Conservation (phyloP, 2,797 vertebrate genomes). For the Tympanoctomys barrerae region DNA sequence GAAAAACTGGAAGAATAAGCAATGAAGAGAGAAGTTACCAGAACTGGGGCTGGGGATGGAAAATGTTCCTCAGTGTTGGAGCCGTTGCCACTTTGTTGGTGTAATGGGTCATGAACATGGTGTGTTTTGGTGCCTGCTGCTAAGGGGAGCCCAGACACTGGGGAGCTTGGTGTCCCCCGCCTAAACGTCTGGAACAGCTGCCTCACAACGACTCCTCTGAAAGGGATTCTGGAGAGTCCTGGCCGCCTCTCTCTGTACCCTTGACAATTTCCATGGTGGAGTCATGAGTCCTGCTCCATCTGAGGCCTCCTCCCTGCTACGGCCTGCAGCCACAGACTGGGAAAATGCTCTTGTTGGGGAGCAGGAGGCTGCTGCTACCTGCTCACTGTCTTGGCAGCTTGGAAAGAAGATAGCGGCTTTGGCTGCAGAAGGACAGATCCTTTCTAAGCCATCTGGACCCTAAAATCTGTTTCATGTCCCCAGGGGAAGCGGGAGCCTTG, state of each 20-base stretch:
- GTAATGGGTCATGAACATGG: neutral
- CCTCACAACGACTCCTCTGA: neutral
- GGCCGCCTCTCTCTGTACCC: neutral
- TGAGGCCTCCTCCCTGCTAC: neutral
- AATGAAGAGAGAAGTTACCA: conserved; percentile 58
- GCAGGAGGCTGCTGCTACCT: neutral
- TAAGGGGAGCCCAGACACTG: neutral
- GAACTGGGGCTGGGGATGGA: conserved; percentile 69
- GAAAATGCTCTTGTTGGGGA: neutral
- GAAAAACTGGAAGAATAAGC: conserved; percentile 67
- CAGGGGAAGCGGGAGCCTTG: neutral
- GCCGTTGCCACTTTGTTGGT: neutral
- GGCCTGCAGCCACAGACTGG: neutral
- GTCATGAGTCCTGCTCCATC: neutral
- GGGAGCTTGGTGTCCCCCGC: neutral
- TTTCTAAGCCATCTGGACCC: neutral
- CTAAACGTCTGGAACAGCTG: neutral
- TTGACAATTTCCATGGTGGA: neutral
- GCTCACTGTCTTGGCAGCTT: neutral
- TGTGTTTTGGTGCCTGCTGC: conserved; percentile 52
- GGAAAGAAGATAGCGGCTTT: neutral
- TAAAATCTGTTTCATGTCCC: neutral
- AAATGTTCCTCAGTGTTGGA: conserved; percentile 63
- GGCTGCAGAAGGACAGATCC: neutral
- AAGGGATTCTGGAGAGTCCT: neutral